Conservation (phyloP, 2,113 vertebrate genomes). For the Eidolon helvum region DNA sequence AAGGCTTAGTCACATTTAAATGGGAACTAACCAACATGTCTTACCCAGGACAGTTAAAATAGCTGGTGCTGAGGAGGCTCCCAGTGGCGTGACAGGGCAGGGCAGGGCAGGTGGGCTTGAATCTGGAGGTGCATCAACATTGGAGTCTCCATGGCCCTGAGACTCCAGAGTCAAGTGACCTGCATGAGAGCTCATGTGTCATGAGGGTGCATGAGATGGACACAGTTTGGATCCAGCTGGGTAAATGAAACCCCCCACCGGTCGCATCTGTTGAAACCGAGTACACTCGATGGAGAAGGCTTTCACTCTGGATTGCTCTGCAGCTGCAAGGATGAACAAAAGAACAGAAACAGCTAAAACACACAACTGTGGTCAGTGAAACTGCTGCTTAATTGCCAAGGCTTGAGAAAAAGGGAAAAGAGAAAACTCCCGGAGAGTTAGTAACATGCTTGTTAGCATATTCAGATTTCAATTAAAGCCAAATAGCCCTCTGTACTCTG, state of each 20-base stretch:
- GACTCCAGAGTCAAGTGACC: background rate
- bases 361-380: constrained; percentile 68
- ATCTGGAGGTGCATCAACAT: background rate
- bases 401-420: constrained; percentile 44
- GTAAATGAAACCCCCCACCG: background rate
- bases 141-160: background rate
- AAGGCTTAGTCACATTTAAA: background rate
- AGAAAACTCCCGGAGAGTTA: constrained; percentile 41
- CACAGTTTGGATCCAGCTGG: background rate
- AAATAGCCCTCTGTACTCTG: background rate
- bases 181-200: accelerated
- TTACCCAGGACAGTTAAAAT: background rate
- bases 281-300: constrained; percentile 31
- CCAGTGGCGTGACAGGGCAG: background rate
- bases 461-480: constrained; percentile 53
- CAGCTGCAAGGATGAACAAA: constrained; percentile 63
- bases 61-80: background rate
- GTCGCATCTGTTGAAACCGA: constrained; percentile 61
- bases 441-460: constrained; percentile 29
- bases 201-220: background rate
- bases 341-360: constrained; percentile 64
- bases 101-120: background rate
- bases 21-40: background rate
- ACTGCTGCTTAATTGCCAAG: constrained; percentile 58
- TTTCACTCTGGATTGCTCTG: constrained; percentile 47